Evolutionary conservation across 1,140 invertebrate species (phyloP).

Genomic region (Kradibia gibbosae): DNA sequence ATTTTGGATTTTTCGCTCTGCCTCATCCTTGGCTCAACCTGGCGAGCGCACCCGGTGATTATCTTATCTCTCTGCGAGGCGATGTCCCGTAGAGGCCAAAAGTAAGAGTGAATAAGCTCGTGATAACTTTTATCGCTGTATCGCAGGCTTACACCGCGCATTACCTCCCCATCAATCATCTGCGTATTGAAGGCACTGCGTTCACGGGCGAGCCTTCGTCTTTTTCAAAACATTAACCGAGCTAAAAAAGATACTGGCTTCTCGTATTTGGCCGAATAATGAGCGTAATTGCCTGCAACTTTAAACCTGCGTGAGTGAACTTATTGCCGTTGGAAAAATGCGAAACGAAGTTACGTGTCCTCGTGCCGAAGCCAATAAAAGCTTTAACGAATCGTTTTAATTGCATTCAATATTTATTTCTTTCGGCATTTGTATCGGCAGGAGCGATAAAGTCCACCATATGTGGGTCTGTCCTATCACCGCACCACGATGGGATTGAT

Average conservation of each 20-base stretch:
- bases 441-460: conserved; percentile 13
- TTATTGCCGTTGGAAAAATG: neutral
- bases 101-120: neutral
- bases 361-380: neutral
- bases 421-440: neutral
- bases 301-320: no score
- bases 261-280: no score
- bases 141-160: neutral
- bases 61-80: conserved; percentile 1
- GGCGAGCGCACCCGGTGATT: neutral
- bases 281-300: no score
- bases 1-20: neutral
- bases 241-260: no score
- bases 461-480: neutral
- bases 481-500: conserved; percentile 13
- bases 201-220: neutral
- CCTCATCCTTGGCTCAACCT: neutral
- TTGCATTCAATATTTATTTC: conserved; percentile 31
- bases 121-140: conserved; percentile 1
- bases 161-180: neutral
- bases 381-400: conserved; percentile 9
- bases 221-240: no score
- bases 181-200: neutral
- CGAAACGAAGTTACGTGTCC: neutral
- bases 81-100: neutral